phyloP scores from a whole-genome alignment of 1,140 invertebrate genomes.

The Archegozetes longisetosus region DNA sequence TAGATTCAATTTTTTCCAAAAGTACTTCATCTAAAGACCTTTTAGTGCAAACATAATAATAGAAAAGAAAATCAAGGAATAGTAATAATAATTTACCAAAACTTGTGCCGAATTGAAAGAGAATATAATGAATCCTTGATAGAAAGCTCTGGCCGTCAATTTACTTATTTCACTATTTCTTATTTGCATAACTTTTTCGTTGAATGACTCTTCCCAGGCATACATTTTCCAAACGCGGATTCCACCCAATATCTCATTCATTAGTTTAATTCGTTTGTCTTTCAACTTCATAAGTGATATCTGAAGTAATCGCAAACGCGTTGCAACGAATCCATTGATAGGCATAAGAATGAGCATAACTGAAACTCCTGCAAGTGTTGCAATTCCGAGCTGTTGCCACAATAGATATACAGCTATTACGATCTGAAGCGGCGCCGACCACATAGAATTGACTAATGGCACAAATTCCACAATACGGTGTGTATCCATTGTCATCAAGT shows the following conservation, averaged over 20 bases:
- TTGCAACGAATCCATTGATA: slow-evolving; percentile 71
- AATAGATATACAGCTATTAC: slow-evolving; percentile 27
- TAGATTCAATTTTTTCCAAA: too few relatives aligned
- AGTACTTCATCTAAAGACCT: too few relatives aligned
- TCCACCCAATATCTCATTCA: slow-evolving; percentile 32
- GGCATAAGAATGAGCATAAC: slow-evolving; percentile 54
- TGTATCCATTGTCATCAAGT: slow-evolving; percentile 21
- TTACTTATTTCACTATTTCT: slow-evolving; percentile 14
- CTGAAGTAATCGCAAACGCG: slow-evolving; percentile 44
- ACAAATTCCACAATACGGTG: slow-evolving; percentile 16
- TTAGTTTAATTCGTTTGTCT: slow-evolving; percentile 31
- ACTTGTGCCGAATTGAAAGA: slow-evolving; percentile 19
- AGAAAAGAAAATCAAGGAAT: slow-evolving; percentile 3
- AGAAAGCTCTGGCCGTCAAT: slow-evolving; percentile 11
- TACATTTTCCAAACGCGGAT: slow-evolving; percentile 51
- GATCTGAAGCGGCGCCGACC: slow-evolving; percentile 25
- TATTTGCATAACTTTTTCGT: slow-evolving; percentile 6
- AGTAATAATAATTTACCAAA: slow-evolving; percentile 7
- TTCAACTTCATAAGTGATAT: slow-evolving; percentile 25
- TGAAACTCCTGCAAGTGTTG: slow-evolving; percentile 23
- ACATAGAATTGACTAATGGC: slow-evolving; percentile 18
- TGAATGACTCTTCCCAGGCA: slow-evolving; percentile 47
- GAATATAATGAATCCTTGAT: slow-evolving; percentile 13
- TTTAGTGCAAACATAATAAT: too few relatives aligned
- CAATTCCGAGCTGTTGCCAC: slow-evolving; percentile 26